Conservation (phyloP, 2,113 vertebrate species). For the Oryctolagus cuniculus region DNA sequence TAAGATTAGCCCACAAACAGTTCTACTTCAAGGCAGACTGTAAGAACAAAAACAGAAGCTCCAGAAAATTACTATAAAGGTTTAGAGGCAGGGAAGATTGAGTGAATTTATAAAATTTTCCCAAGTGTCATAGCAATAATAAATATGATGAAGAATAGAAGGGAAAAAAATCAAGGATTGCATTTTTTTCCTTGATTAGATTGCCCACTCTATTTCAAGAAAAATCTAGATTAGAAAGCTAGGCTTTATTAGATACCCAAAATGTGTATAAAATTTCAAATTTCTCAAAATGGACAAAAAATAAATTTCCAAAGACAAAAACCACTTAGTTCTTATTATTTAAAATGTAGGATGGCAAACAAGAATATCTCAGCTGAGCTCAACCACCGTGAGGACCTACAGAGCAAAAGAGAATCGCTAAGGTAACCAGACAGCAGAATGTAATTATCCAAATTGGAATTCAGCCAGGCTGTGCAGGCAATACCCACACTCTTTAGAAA, state of each 20-base stretch:
- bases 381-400: constrained; percentile 53
- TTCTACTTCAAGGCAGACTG: background rate
- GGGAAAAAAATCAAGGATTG: constrained; percentile 20
- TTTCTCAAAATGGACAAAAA: constrained; percentile 49
- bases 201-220: constrained; percentile 3
- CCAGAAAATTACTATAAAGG: constrained; percentile 28
- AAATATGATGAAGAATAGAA: constrained; percentile 59
- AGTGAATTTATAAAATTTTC: constrained; percentile 60
- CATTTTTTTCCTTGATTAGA: constrained; percentile 51
- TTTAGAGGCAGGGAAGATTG: constrained; percentile 30
- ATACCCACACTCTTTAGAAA: constrained; percentile 78
- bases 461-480: constrained; percentile 78
- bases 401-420: constrained; percentile 70
- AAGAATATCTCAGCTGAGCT: constrained; percentile 68
- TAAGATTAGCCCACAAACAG: background rate
- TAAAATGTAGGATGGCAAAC: constrained; percentile 59
- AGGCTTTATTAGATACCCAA: background rate
- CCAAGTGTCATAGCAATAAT: constrained; percentile 63
- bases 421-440: constrained; percentile 79
- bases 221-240: constrained; percentile 67
- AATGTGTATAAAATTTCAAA: constrained; percentile 69
- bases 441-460: constrained; percentile 79
- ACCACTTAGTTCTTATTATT: constrained; percentile 36
- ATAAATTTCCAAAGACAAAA: constrained; percentile 65
- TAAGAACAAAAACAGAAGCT: constrained; percentile 55